These are phyloP conservation scores for Taenioides sp. DNA, from an alignment of 2,797 vertebrate species.

Conservation along the genomic window DNA sequence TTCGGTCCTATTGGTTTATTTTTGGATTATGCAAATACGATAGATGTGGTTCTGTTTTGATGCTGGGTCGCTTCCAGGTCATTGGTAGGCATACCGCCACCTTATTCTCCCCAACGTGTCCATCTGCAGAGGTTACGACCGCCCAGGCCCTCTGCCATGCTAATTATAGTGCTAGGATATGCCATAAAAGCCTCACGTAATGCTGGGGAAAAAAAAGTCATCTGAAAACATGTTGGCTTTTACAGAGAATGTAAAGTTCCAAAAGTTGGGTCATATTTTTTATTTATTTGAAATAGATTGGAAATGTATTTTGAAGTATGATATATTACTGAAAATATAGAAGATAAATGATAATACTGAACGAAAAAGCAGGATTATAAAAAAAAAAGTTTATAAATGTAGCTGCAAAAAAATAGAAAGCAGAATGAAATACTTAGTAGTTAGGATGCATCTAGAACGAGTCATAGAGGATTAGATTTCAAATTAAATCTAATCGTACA, in stretches of 20 bases:
- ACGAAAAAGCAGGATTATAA: too few relatives aligned
- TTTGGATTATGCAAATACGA: background rate
- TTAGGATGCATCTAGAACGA: too few relatives aligned
- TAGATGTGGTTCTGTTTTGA: constrained; percentile 20
- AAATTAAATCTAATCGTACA: too few relatives aligned
- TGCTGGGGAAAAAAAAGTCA: constrained; percentile 19
- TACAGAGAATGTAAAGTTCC: background rate
- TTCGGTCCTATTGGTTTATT: background rate
- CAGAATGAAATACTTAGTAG: too few relatives aligned
- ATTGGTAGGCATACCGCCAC: constrained; percentile 39
- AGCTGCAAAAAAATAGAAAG: too few relatives aligned
- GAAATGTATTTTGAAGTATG: background rate
- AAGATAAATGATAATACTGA: too few relatives aligned
- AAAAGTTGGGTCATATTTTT: background rate
- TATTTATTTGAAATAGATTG: background rate
- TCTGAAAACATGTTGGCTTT: constrained; percentile 14
- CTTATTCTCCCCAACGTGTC: constrained; percentile 59
- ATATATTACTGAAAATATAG: too few relatives aligned
- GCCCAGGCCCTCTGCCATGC: constrained; percentile 62
- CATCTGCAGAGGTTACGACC: constrained; percentile 79
- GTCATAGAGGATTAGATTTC: too few relatives aligned
- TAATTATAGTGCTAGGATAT: constrained; percentile 62
- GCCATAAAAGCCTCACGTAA: constrained; percentile 32
- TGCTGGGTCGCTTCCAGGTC: constrained; percentile 51
- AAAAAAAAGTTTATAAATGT: too few relatives aligned